Conservation (phyloP, 2,888 invertebrate species). For the Macroteleia sp. region DNA sequence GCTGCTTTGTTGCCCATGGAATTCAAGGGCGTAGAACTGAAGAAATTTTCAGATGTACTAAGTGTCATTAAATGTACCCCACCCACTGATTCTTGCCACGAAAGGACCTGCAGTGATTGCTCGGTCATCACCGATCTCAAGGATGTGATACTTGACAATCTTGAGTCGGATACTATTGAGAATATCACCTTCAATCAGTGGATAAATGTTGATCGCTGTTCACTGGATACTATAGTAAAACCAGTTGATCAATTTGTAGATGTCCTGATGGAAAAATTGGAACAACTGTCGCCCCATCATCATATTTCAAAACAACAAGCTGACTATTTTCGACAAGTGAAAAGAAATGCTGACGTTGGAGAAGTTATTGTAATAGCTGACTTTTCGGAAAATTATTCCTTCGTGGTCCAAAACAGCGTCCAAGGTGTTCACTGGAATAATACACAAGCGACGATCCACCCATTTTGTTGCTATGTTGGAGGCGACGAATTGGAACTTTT, state of each 20-base stretch:
- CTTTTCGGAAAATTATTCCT: constrained; percentile 50
- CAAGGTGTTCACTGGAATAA: constrained; percentile 58
- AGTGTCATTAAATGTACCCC: neutral
- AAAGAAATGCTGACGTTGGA: constrained; percentile 18
- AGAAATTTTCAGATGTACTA: constrained; percentile 2
- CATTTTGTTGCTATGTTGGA: constrained; percentile 38
- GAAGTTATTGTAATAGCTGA: constrained; percentile 56
- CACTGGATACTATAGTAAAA: constrained; percentile 3
- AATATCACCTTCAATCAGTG: constrained; percentile 4
- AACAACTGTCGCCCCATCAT: neutral
- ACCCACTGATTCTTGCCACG: constrained; percentile 3
- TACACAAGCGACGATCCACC: constrained; percentile 55
- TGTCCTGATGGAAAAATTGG: neutral
- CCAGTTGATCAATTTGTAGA: constrained; percentile 2
- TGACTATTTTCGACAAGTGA: constrained; percentile 31
- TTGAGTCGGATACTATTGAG: neutral
- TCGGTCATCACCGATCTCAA: neutral
- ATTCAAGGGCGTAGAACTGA: neutral
- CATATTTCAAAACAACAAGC: constrained; percentile 40
- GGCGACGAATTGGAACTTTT: constrained; percentile 23
- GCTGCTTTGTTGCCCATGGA: neutral
- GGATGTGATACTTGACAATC: neutral
- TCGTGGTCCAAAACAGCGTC: constrained; percentile 35
- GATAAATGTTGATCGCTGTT: constrained; percentile 8
- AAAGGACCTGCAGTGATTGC: constrained; percentile 9